These are phyloP conservation scores for Alouatta palliata DNA, from an alignment of 2,113 vertebrate genomes.

Conservation along the genomic window DNA sequence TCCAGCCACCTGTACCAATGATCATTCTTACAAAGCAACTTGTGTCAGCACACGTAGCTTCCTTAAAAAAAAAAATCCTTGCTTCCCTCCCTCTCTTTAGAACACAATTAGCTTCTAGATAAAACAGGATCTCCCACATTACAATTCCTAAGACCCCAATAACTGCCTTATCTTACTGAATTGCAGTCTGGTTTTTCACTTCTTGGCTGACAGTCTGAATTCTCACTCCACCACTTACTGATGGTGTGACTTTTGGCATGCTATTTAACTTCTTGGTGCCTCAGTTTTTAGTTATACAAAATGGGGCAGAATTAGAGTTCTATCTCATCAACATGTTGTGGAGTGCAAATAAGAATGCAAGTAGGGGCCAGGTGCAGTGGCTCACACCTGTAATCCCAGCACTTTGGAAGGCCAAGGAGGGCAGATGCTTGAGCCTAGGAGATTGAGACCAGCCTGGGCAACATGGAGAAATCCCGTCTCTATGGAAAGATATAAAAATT, in stretches of 20 bases:
- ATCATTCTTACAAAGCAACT: not conserved
- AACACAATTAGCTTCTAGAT: not conserved
- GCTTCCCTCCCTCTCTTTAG: not conserved
- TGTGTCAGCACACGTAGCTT: not conserved
- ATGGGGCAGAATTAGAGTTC: not conserved
- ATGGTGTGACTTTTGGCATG: not conserved
- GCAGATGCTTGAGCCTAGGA: too few species aligned
- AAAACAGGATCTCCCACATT: not conserved
- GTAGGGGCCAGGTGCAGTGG: too few species aligned
- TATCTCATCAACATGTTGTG: not conserved
- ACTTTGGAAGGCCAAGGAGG: too few species aligned
- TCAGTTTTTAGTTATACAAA: not conserved
- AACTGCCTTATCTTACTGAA: not conserved
- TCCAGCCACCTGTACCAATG: not conserved
- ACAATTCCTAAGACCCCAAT: not conserved
- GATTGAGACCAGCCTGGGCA: too few species aligned
- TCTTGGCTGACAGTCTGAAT: not conserved
- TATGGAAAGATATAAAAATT: too few species aligned
- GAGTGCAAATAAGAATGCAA: not conserved
- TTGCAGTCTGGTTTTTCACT: not conserved
- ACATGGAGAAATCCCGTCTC: too few species aligned
- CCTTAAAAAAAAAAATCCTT: not conserved
- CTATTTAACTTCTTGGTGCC: not conserved
- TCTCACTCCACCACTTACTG: too few species aligned
- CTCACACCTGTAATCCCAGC: too few species aligned